phyloP scores from a whole-genome alignment of 2,797 vertebrate genomes.

The Intellagama lesueurii region DNA sequence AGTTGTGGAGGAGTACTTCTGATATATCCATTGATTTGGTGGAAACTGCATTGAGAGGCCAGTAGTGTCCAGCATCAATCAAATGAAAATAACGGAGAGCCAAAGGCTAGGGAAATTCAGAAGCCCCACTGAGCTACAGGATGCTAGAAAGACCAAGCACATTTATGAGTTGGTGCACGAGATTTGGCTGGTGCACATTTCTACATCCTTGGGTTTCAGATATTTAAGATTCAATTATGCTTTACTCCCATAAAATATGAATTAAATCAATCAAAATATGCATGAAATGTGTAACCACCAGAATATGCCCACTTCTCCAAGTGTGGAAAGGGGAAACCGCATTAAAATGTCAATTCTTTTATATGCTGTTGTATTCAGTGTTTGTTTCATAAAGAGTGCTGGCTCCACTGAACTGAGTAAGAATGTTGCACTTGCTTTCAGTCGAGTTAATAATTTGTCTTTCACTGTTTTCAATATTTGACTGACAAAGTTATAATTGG shows the following conservation, averaged over 20 bases:
- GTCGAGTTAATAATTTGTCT: not conserved
- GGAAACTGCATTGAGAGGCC: not conserved
- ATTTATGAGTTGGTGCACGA: not conserved
- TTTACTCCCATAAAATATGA: not conserved
- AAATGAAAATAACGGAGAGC: not conserved
- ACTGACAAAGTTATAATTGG: conserved; percentile 49
- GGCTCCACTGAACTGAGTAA: conserved; percentile 47
- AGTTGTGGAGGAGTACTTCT: not conserved
- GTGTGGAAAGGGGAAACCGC: not conserved
- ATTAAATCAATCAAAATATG: conserved; percentile 56
- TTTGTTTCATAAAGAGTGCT: conserved; percentile 33
- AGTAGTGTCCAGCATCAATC: not conserved
- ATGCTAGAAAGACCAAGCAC: not conserved
- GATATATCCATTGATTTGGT: not conserved
- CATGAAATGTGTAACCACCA: conserved; percentile 10
- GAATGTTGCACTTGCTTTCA: conserved; percentile 32
- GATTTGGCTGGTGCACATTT: not conserved
- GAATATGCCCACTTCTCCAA: conserved; percentile 34
- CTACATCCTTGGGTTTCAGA: not conserved
- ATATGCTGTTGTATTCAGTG: not conserved
- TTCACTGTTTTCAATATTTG: conserved; percentile 39
- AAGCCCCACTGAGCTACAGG: not conserved
- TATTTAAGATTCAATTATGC: conserved; percentile 12
- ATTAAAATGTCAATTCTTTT: conserved; percentile 18
- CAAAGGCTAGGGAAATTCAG: not conserved